A percentile compares a stretch with the other conserved stretches of the same genome.
Conservation (phyloP, 2,888 invertebrate genomes). For the Dastarcus helophoroides region DNA sequence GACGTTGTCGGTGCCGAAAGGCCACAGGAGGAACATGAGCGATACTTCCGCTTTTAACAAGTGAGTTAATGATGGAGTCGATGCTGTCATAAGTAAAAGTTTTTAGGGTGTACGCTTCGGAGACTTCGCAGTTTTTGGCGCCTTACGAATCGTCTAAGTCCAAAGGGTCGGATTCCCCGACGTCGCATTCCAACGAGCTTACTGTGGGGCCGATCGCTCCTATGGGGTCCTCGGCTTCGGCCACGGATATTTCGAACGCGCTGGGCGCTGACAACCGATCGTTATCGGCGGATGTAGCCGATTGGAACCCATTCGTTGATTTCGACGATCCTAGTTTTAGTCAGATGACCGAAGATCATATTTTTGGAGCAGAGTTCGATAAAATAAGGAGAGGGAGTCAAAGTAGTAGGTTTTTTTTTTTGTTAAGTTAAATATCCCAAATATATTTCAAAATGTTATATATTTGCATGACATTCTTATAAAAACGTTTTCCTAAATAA, state of each 20-base stretch:
- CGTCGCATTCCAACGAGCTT: conserved; percentile 25
- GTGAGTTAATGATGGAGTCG: conserved; percentile 37
- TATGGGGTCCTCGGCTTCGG: conserved; percentile 33
- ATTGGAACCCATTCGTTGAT: conserved; percentile 80
- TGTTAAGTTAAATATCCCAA: no score
- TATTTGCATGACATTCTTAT: no score
- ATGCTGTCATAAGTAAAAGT: conserved; percentile 5
- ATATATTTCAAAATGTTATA: no score
- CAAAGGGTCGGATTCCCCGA: conserved; percentile 34
- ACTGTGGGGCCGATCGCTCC: conserved; percentile 22
- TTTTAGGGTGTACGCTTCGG: conserved; percentile 57
- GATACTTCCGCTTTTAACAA: conserved; percentile 75
- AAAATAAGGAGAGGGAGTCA: conserved; percentile 67
- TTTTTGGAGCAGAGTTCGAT: conserved; percentile 76
- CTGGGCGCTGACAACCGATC: conserved; percentile 30
- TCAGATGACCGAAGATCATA: conserved; percentile 66
- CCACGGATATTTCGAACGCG: conserved; percentile 31
- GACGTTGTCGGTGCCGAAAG: conserved; percentile 35
- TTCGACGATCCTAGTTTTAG: conserved; percentile 56
- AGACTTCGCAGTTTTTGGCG: conserved; percentile 63
- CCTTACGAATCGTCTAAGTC: conserved; percentile 57
- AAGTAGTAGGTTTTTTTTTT: conserved; percentile 57
- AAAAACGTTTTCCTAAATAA: no score
- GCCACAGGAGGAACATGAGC: conserved; percentile 71
- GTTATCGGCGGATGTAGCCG: conserved; percentile 48